Conservation (phyloP, 2,888 invertebrate species). For the Chrysina gloriosa region DNA sequence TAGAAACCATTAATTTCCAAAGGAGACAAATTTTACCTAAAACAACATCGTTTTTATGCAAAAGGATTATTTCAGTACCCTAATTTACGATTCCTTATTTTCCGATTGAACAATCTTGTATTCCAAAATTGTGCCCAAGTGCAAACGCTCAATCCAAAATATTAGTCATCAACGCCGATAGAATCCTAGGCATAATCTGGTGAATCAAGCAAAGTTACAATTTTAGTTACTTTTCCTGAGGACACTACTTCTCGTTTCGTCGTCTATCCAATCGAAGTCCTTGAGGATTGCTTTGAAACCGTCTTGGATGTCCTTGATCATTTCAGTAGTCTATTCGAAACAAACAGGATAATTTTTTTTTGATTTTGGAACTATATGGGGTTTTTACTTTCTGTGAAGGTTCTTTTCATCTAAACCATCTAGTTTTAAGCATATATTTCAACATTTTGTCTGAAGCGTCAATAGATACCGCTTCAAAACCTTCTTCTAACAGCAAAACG, state of each 20-base stretch:
- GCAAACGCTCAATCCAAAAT: conserved; percentile 59
- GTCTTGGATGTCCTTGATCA: conserved; percentile 64
- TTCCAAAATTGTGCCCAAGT: conserved; percentile 62
- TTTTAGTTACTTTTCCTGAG: conserved; percentile 66
- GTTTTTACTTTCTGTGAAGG: conserved; percentile 53
- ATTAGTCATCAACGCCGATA: conserved; percentile 57
- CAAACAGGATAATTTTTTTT: background rate
- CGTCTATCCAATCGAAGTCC: conserved; percentile 69
- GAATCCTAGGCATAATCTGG: conserved; percentile 56
- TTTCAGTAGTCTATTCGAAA: conserved; percentile 55
- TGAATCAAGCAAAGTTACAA: conserved; percentile 61
- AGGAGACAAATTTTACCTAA: conserved; percentile 64
- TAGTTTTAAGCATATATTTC: too few relatives aligned
- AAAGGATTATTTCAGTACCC: too few relatives aligned
- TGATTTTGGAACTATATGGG: background rate
- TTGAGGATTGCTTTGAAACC: conserved; percentile 65
- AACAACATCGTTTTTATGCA: too few relatives aligned
- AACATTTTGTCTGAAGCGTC: too few relatives aligned
- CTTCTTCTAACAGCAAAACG: too few relatives aligned
- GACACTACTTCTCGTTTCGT: conserved; percentile 64
- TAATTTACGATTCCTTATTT: conserved; percentile 53
- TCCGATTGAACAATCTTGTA: conserved; percentile 54
- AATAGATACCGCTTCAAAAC: too few relatives aligned
- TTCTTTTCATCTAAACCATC: too few relatives aligned
- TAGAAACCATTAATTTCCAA: conserved; percentile 75